These are phyloP conservation scores for Drosophila kanapiae DNA, from an alignment of 1,140 invertebrate species.

Conservation along the genomic window DNA sequence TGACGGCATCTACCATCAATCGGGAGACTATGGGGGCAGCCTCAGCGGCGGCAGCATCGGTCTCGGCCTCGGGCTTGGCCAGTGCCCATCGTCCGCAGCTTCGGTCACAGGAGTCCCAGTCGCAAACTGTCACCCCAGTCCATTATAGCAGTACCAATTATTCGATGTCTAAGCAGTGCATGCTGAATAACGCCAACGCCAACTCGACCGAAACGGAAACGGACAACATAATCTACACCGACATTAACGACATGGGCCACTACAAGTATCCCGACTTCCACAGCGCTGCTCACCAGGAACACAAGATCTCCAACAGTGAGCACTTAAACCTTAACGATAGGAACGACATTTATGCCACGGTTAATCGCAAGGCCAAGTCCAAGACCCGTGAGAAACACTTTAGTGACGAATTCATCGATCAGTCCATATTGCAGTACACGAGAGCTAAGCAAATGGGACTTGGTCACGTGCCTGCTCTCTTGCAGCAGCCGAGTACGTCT, in stretches of 20 bases:
- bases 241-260: slow-evolving; percentile 83
- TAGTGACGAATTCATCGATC: slow-evolving; percentile 84
- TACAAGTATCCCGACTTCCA: slow-evolving; percentile 80
- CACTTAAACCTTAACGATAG: slow-evolving; percentile 80
- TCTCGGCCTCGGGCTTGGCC: slow-evolving; percentile 66
- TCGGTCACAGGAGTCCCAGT: slow-evolving; percentile 85
- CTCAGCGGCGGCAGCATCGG: slow-evolving; percentile 68
- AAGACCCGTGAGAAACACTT: slow-evolving; percentile 83
- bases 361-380: slow-evolving; percentile 83
- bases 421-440: slow-evolving; percentile 78
- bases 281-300: slow-evolving; percentile 64
- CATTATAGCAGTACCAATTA: slow-evolving; percentile 86
- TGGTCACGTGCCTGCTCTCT: slow-evolving; percentile 27
- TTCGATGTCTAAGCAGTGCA: slow-evolving; percentile 85
- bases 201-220: slow-evolving; percentile 84
- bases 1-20: slow-evolving; percentile 85
- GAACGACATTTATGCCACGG: slow-evolving; percentile 84
- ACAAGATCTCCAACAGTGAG: slow-evolving; percentile 80
- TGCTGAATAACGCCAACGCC: slow-evolving; percentile 83
- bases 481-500: slow-evolving; percentile 69
- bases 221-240: slow-evolving; percentile 85
- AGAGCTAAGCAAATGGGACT: slow-evolving; percentile 79
- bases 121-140: slow-evolving; percentile 84
- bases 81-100: slow-evolving; percentile 82
- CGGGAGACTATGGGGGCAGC: slow-evolving; percentile 84